phyloP scores from a whole-genome alignment of 1,140 invertebrate species.

The Drosophila repleta region DNA sequence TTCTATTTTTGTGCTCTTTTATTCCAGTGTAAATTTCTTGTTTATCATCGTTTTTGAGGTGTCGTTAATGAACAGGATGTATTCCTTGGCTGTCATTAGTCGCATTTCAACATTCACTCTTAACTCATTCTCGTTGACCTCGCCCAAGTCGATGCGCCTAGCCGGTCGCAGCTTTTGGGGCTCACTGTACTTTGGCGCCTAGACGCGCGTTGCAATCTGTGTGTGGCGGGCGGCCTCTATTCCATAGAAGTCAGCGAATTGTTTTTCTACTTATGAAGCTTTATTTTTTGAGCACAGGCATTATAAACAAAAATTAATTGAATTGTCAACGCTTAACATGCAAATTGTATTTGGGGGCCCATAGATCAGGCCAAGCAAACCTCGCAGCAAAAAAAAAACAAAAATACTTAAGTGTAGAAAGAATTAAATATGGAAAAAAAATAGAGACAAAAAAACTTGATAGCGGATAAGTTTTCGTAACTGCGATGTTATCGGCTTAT shows the following conservation, averaged over 20 bases:
- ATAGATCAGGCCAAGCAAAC: conserved; percentile 26
- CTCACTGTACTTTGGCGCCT: conserved; percentile 35
- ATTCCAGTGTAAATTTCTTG: neutral
- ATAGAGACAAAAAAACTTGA: neutral
- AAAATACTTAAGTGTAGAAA: neutral
- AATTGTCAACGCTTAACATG: conserved; percentile 64
- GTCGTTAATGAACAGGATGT: conserved; percentile 12
- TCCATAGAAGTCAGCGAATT: conserved; percentile 17
- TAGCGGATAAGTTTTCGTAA: neutral
- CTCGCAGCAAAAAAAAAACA: neutral
- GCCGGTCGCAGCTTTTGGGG: neutral
- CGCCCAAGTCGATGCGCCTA: conserved; percentile 3
- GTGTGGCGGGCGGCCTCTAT: conserved; percentile 9
- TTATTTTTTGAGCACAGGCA: conserved; percentile 23
- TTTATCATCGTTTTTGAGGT: neutral
- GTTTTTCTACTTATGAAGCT: conserved; percentile 7
- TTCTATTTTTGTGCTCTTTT: too few species aligned
- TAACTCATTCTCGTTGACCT: conserved; percentile 12
- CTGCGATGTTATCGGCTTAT: conserved; percentile 5
- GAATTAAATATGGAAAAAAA: conserved; percentile 1
- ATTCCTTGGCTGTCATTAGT: conserved; percentile 5
- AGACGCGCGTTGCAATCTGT: conserved; percentile 11
- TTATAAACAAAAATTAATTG: conserved; percentile 65
- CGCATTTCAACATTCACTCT: conserved; percentile 34
- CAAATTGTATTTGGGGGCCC: conserved; percentile 30